Evolutionary conservation across 2,797 vertebrate genomes (phyloP), one percentile per base, ranked within the genome.

Genomic region (Gastrophryne carolinensis): DNA sequence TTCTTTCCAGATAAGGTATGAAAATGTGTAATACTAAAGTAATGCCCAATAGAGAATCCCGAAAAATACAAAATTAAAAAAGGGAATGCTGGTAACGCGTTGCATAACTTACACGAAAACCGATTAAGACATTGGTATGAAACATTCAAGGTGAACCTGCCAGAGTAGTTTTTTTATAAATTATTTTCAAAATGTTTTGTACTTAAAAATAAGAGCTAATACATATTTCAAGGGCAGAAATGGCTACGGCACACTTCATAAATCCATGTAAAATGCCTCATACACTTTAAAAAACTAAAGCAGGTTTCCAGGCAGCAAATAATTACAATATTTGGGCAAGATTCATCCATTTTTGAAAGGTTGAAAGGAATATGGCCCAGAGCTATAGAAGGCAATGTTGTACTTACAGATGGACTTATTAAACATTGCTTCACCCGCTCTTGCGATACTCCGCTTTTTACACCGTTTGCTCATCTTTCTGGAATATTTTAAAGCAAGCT

Each of bases 351-450:
- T 79, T 79, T 61, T 37, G 52, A 72, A 78, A 73, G 10, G 5
- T 72, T 74, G 75, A 19, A 68, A 83, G 75, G 64, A 1, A 75
- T 79, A 70, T n/a, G 63, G 64, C 63, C 73, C 49, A 21, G 27
- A 82, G 47, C 64, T 35, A 49, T 21, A 54, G 30, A 81, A 79
- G 52, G 57, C 78, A 79, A 71, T 54, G 5, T 17, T 82, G 15
- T 79, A 72, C 68, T 78, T 67, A 63, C 2, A 27, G 2, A 27
- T 17, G 44, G 7, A 73, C 13, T 47, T 72, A 27, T 81, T 83
- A 74, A 81, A 80, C 47, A 81, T 0, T 81, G 35, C 39, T 82
- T 72, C 74, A 78, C 60, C 53, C 19, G 35, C 24, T 67, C 63
- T 53, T 60, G 35, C 29, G 62, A 67, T 26, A 56, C 70, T n/a